phyloP scores from a whole-genome alignment of 2,797 vertebrate genomes.

The Macrochelys suwanniensis region DNA sequence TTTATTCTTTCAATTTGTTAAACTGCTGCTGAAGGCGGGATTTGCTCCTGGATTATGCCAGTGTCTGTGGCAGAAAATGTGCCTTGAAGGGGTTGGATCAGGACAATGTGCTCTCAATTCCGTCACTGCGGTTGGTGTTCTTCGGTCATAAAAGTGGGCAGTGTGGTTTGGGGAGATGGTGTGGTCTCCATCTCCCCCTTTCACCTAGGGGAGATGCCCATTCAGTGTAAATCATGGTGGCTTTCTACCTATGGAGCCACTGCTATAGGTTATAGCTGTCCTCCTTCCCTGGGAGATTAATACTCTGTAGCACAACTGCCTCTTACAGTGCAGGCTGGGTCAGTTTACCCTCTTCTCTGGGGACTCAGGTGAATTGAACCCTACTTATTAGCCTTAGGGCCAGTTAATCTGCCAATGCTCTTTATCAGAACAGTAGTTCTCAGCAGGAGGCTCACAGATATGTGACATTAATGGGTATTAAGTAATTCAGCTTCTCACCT shows the following conservation, averaged over 20 bases:
- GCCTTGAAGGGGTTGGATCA: background rate
- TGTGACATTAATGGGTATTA: background rate
- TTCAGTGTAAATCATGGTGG: background rate
- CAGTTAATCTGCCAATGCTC: fast-evolving
- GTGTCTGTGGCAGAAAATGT: background rate
- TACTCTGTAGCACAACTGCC: background rate
- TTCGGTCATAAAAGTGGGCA: background rate
- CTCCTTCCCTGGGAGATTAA: background rate
- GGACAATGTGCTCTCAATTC: background rate
- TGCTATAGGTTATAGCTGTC: background rate
- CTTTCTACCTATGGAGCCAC: background rate
- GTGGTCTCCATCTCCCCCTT: background rate
- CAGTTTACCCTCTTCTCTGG: background rate
- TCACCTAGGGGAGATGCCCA: background rate
- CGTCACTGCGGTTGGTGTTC: background rate
- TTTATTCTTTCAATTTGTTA: background rate
- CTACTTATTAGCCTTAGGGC: fast-evolving
- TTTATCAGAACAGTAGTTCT: background rate
- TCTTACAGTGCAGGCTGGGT: background rate
- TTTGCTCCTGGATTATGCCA: background rate
- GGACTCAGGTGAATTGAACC: background rate
- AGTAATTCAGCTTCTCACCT: background rate
- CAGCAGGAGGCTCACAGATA: background rate
- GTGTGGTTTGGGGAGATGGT: fast-evolving
- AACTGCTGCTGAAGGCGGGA: background rate